These are phyloP conservation scores for Cantharis rustica DNA, from an alignment of 2,888 invertebrate species.

Conservation along the genomic window DNA sequence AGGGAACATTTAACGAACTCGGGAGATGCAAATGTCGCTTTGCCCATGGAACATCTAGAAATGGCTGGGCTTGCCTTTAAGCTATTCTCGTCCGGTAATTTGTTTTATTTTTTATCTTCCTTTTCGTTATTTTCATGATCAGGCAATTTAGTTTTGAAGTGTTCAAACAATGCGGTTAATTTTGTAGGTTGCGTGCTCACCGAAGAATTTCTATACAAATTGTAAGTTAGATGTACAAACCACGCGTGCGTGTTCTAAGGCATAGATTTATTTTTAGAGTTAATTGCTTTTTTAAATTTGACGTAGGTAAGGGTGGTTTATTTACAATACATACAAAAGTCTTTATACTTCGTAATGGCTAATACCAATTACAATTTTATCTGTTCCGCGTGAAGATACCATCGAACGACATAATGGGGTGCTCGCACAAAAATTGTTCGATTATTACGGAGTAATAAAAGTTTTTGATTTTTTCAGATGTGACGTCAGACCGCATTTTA, in stretches of 20 bases:
- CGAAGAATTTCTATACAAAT: not conserved
- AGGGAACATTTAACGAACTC: slow-evolving; percentile 15
- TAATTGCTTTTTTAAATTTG: slow-evolving; percentile 2
- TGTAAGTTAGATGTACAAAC: slow-evolving; percentile 5
- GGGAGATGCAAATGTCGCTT: slow-evolving; percentile 22
- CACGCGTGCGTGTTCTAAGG: not conserved
- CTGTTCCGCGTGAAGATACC: not conserved
- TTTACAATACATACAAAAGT: not conserved
- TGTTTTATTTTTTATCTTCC: slow-evolving; percentile 13
- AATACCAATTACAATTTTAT: not conserved
- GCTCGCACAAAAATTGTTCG: no score
- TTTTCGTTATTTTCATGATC: slow-evolving; percentile 15
- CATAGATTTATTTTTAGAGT: not conserved
- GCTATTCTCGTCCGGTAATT: slow-evolving; percentile 10
- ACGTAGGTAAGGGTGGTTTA: not conserved
- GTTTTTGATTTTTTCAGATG: no score
- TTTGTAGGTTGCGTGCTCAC: slow-evolving; percentile 8
- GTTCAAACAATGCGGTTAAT: slow-evolving; percentile 14
- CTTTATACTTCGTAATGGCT: not conserved
- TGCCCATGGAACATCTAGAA: not conserved
- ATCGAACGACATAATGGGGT: not conserved
- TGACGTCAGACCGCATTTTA: no score
- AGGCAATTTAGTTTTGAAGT: slow-evolving; percentile 10
- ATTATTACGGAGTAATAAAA: no score
- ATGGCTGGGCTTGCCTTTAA: slow-evolving; percentile 4